phyloP scores from a whole-genome alignment of 2,113 vertebrate genomes.

The Heptranchias perlo region DNA sequence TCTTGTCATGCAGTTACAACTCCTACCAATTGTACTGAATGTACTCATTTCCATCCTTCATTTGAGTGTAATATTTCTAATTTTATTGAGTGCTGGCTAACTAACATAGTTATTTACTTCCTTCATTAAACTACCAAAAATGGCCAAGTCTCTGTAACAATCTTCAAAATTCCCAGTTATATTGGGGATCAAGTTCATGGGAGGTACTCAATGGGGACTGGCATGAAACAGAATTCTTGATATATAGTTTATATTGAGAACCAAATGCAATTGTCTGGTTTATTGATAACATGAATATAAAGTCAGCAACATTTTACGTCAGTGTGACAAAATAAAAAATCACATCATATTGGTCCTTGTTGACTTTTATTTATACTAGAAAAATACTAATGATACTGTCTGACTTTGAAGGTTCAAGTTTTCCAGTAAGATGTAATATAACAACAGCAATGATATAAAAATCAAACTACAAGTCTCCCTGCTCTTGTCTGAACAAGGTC shows the following conservation, averaged over 20 bases:
- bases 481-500: background rate
- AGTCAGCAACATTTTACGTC: background rate
- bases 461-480: background rate
- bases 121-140: background rate
- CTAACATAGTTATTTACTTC: too few species aligned
- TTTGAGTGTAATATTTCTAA: too few species aligned
- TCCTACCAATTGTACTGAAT: background rate
- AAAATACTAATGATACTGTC: background rate
- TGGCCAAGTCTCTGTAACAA: background rate
- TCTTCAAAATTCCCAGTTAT: background rate
- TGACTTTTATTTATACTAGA: background rate
- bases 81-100: too few species aligned
- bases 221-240: constrained; percentile 4
- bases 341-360: background rate
- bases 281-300: background rate
- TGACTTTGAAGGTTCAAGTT: background rate
- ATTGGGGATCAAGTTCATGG: background rate
- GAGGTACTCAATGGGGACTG: background rate
- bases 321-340: background rate
- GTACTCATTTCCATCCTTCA: background rate
- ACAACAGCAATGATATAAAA: background rate
- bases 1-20: background rate
- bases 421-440: background rate
- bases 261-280: background rate
- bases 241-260: background rate